phyloP scores from a whole-genome alignment of 1,140 invertebrate genomes.

The Drosophila kohkoa region DNA sequence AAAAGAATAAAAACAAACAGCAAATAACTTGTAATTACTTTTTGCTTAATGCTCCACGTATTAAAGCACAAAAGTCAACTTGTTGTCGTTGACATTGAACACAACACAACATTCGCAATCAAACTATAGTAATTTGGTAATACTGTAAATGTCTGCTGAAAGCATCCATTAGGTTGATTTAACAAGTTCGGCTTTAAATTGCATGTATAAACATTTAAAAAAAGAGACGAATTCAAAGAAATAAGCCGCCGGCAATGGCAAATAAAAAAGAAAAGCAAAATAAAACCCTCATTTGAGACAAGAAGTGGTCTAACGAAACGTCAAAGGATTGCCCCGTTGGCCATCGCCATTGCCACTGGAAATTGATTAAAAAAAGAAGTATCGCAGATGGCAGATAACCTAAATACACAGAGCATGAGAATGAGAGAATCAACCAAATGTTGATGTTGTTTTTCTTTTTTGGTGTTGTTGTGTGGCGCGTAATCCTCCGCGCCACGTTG shows the following conservation, averaged over 20 bases:
- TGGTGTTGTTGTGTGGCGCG: constrained; percentile 19
- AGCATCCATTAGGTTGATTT: constrained; percentile 16
- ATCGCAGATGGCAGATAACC: constrained; percentile 45
- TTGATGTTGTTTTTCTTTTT: constrained; percentile 6
- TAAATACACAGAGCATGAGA: constrained; percentile 40
- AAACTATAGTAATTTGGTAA: background rate
- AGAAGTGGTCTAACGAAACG: constrained; percentile 45
- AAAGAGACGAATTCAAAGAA: constrained; percentile 22
- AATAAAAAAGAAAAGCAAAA: constrained; percentile 34
- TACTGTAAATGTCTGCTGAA: background rate
- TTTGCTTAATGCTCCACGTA: background rate
- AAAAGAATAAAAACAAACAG: background rate
- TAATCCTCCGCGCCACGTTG: constrained; percentile 43
- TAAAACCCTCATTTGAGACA: constrained; percentile 37
- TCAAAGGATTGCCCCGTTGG: constrained; percentile 55
- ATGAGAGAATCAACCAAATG: constrained; percentile 37
- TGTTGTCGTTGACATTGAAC: background rate
- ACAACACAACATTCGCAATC: background rate
- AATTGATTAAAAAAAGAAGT: constrained; percentile 80
- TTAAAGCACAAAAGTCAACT: background rate
- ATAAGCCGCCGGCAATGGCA: constrained; percentile 34
- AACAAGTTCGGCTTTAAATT: constrained; percentile 21
- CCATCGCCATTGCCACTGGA: constrained; percentile 43
- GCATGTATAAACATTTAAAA: constrained; percentile 19
- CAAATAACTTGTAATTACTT: background rate